These are phyloP conservation scores for Turnix velox DNA, from an alignment of 2,113 vertebrate species.

Conservation along the genomic window DNA sequence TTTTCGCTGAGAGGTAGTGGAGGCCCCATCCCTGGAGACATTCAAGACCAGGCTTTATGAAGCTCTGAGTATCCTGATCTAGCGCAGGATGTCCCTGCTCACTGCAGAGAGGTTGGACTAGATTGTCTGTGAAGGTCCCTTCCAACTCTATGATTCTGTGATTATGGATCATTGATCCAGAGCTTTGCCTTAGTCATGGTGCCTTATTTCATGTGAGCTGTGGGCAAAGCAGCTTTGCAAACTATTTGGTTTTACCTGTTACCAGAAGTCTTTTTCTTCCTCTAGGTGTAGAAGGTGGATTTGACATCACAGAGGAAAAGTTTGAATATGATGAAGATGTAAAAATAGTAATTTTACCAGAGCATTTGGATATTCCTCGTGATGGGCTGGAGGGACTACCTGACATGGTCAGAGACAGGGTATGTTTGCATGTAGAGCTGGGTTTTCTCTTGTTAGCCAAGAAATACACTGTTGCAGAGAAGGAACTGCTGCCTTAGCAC, in stretches of 20 bases:
- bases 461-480: background rate
- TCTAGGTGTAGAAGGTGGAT: conserved; percentile 94
- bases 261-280: background rate
- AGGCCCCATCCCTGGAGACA: too few relatives aligned
- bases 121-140: too few relatives aligned
- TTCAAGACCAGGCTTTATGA: too few relatives aligned
- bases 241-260: background rate
- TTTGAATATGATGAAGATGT: conserved; percentile 92
- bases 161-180: background rate
- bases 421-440: conserved; percentile 51
- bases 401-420: conserved; percentile 92
- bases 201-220: background rate
- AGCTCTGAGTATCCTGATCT: too few relatives aligned
- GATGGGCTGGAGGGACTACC: conserved; percentile 86
- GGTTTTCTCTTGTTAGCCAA: background rate
- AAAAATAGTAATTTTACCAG: conserved; percentile 94
- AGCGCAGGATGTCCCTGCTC: too few relatives aligned
- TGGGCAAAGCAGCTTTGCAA: background rate
- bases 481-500: background rate
- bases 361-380: conserved; percentile 88
- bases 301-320: conserved; percentile 88
- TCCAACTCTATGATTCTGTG: too few relatives aligned
- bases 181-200: background rate
- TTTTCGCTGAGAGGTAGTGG: too few relatives aligned
- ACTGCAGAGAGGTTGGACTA: too few relatives aligned